phyloP scores from a whole-genome alignment of 2,113 vertebrate species.

The Crocuta crocuta region DNA sequence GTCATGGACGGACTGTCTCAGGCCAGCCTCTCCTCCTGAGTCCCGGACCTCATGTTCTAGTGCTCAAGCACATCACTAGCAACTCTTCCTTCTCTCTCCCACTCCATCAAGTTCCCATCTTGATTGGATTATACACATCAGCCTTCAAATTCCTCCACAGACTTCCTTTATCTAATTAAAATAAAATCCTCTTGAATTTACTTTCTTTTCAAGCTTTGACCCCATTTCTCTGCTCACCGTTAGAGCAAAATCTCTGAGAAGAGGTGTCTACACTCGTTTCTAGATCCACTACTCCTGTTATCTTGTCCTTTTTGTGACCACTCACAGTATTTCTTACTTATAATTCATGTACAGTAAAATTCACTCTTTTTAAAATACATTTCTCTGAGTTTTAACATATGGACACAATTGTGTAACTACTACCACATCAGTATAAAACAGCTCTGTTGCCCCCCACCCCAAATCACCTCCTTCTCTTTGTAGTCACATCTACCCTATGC shows the following conservation, averaged over 20 bases:
- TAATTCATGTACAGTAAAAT: not conserved
- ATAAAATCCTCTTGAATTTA: not conserved
- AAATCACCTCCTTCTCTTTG: not conserved
- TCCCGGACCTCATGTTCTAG: rapidly evolving
- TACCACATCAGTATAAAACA: not conserved
- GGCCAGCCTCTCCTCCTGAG: not conserved
- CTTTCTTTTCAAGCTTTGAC: not conserved
- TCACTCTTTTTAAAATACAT: not conserved
- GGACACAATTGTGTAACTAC: not conserved
- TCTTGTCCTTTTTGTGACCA: not conserved
- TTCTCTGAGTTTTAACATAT: not conserved
- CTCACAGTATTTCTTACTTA: not conserved
- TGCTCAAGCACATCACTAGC: not conserved
- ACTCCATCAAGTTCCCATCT: not conserved
- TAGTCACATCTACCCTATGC: rapidly evolving
- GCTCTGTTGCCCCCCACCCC: not conserved
- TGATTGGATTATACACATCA: not conserved
- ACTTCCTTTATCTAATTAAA: not conserved
- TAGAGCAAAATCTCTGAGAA: not conserved
- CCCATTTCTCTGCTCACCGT: not conserved
- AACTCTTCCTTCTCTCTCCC: not conserved
- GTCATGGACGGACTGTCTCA: not conserved
- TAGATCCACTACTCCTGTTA: not conserved
- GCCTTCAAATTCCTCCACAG: not conserved
- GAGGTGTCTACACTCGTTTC: not conserved